Evolutionary conservation across 2,113 vertebrate genomes (phyloP), one percentile per base, ranked within the genome.

Genomic region (Hystrix cristata): DNA sequence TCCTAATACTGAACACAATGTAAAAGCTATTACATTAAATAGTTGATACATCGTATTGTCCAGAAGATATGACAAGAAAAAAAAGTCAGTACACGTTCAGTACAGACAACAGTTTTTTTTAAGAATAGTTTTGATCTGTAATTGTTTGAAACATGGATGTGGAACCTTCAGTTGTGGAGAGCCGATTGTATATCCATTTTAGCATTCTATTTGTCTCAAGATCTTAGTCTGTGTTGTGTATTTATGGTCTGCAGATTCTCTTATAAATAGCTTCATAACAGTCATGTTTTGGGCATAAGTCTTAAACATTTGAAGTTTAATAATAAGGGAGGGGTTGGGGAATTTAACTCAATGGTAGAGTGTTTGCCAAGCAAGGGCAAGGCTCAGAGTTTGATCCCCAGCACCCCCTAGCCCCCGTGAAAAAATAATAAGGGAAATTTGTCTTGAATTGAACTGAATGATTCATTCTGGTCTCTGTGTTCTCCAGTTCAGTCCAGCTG

Each of bases 301-400:
- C 14, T 87, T 91, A 90, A 85, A 76, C 53, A 38, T 31, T 92
- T 84, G 84, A 72, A 85, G 74, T 64, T 81, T 55, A 59, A 13
- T 10, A 1, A 57, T 31, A 72, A 84, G 69, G 84, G 67, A 82
- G 78, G 53, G 10, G 69, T 38, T 38, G 38, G 38, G 38, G 38
- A 38, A 38, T 38, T 38, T 38, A 38, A 38, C 38, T 38, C 38
- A 38, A 38, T 38, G 38, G 38, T 38, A 38, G 38, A 38, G 38
- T 38, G 38, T 2, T 38, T 38, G 38, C 38, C 38, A 38, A 38
- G 38, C 38, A 38, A 38, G 38, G 38, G 38, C 38, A 38, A 38
- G 38, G 38, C 38, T 38, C 38, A 38, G 38, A 38, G 38, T 38
- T 38, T 38, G 38, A 38, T 38, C 38, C 38, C 38, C 38, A 38